Percentiles rank a stretch among this genome's conserved stretches.
These are phyloP conservation scores for Zenarchopterus dispar DNA, from an alignment of 2,797 vertebrate species.

Conservation along the genomic window DNA sequence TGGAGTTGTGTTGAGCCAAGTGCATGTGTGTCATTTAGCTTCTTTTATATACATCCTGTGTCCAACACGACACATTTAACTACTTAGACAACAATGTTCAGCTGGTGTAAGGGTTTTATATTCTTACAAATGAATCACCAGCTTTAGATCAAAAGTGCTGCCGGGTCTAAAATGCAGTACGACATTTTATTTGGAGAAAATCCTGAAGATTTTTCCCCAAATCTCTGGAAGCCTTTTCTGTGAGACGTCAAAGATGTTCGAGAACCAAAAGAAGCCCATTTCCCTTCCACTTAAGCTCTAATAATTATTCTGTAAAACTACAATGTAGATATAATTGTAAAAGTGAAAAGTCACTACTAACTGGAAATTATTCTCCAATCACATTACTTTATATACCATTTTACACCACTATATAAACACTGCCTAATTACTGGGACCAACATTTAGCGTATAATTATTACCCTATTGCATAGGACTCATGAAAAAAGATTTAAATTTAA, in stretches of 20 bases:
- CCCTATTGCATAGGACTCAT: background rate
- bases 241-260: background rate
- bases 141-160: background rate
- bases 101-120: background rate
- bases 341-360: background rate
- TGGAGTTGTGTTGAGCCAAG: constrained; percentile 1
- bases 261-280: background rate
- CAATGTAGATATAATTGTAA: background rate
- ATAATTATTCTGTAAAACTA: background rate
- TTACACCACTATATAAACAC: background rate
- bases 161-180: background rate
- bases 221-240: background rate
- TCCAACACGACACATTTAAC: background rate
- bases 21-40: background rate
- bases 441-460: background rate
- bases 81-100: background rate
- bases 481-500: background rate
- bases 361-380: background rate
- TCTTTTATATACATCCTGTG: background rate
- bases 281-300: background rate
- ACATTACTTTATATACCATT: background rate
- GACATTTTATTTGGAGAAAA: background rate
- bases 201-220: background rate
- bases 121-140: background rate
- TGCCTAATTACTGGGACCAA: background rate